Conservation (phyloP, 2,113 vertebrate genomes). For the Atlantisia rogersi region DNA sequence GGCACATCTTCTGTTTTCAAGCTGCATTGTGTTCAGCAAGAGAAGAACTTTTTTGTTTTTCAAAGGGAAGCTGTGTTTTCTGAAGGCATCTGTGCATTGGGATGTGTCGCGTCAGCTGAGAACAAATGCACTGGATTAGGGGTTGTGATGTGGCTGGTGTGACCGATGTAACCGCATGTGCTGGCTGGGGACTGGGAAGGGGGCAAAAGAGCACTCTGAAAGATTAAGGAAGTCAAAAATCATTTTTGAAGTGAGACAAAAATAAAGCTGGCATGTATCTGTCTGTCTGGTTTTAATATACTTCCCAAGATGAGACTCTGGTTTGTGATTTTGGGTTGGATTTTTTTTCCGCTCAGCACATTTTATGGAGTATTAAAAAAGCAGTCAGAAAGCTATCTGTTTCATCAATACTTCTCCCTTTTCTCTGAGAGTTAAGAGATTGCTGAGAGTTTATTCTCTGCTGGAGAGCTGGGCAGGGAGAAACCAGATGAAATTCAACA, state of each 20-base stretch:
- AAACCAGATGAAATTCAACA: too few relatives aligned
- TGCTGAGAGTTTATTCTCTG: background rate
- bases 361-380: slow-evolving; percentile 22
- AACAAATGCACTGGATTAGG: background rate
- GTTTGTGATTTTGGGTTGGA: slow-evolving; percentile 27
- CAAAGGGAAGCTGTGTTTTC: background rate
- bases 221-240: slow-evolving; percentile 11
- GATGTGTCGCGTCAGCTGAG: background rate
- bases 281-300: slow-evolving; percentile 44
- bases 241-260: background rate
- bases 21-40: background rate
- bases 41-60: background rate
- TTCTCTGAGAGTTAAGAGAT: background rate
- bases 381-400: background rate
- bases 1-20: background rate
- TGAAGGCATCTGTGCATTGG: background rate
- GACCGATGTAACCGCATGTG: background rate
- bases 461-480: background rate
- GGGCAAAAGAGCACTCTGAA: background rate
- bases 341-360: slow-evolving; percentile 43
- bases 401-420: background rate
- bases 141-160: slow-evolving; percentile 14
- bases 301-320: slow-evolving; percentile 19
- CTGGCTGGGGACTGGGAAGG: background rate
- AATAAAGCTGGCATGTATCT: slow-evolving; percentile 11